Evolutionary conservation across 2,797 vertebrate species (phyloP), one percentile per base, ranked within the genome.

Genomic region (Kryptopterus vitreolus): DNA sequence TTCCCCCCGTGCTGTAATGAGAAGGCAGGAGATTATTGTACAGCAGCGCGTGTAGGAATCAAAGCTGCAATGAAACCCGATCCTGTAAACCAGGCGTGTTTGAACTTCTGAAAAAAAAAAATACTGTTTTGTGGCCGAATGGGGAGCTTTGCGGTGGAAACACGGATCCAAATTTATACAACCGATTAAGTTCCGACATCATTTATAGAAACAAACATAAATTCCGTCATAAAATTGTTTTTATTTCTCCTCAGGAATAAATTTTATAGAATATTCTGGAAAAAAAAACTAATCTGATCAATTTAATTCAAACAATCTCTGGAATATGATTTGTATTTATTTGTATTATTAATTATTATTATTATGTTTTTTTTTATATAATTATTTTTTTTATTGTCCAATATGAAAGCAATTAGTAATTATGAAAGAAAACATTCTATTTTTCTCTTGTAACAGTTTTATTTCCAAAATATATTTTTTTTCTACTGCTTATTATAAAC

Each of bases 1-100:
- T 84, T 83, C 80, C 75, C 77, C 59, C 77, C 59, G 75, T 16
- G 76, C 77, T 78, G 63, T 81, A 79, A 82, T 82, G 80, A 83
- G 65, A 77, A 76, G 18, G 43, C 29, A 16, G 74, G 68, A 84
- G 85, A 84, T 84, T 81, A 84, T 73, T 76, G 78, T 83, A 83
- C 65, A 76, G 48, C 71, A 35, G 26, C 31, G 58, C 43, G 48
- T 79, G 69, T 46, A 46, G 50, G 29, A 78, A 76, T 78, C 82
- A 71, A 81, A 68, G 66, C 81, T 53, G 35, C 53, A 20, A 0
- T 22, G 62, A 75, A 79, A 80, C 46, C 38, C 18, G 38, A 72
- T 68, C 79, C 57, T 29, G 75, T 46, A 53, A 50, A 83, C n/a
- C 38, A 12, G 4, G 35, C 26, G 63, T 26, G 52, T 66, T 55